Base-by-base conservation (phyloP, 2,113 vertebrate species). In the Hiodon alosoides region DNA sequence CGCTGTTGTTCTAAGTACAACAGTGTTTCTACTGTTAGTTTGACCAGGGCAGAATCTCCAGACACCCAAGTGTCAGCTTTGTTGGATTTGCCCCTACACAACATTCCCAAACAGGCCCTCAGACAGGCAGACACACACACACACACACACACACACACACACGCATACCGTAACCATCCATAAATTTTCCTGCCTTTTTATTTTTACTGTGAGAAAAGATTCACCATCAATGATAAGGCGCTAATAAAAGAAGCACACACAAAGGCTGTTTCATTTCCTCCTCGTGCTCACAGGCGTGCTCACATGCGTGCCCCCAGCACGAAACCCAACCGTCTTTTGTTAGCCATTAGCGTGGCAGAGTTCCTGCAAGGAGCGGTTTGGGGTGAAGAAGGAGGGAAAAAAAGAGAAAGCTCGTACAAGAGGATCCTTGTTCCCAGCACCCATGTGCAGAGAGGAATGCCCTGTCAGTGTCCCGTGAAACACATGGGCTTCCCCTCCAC, bases 401-500 rank as follows among this genome's bases (percentile, higher is more conserved):
- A 13, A 66, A 57, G 9, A 66, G 31, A 31, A 31, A 31, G 31
- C 31, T 4, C 11, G 60, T 76, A 83, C 82, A 83, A 83, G 78
- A 58, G 69, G 68, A 78, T 58, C 72, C 69, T 83, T 83, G 76
- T 81, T 31, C 59, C 64, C 17, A 9, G 59, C 59, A 72, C 58
- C 58, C 47, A 72, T 62, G 59, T 62, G 48, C 5, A 47, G 47
- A 11, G 62, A 50, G 51, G 61, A 31, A 66, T 74, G 72, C 72
- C 72, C 72, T 74, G 61, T 66, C 61, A 1, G 51, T 74, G 72
- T 52, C 16, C 67, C 64, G 64, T 77, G 78, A 79, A 81, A 77
- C 54, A 79, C 62, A 61, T 74, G 76, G 65, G 76, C 73, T 65
- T 80, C 76, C 75, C 78, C 76, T 77, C 62, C 76, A n/a, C 73